These are phyloP conservation scores for Phaethon lepturus DNA, from an alignment of 2,113 vertebrate species.

Conservation along the genomic window DNA sequence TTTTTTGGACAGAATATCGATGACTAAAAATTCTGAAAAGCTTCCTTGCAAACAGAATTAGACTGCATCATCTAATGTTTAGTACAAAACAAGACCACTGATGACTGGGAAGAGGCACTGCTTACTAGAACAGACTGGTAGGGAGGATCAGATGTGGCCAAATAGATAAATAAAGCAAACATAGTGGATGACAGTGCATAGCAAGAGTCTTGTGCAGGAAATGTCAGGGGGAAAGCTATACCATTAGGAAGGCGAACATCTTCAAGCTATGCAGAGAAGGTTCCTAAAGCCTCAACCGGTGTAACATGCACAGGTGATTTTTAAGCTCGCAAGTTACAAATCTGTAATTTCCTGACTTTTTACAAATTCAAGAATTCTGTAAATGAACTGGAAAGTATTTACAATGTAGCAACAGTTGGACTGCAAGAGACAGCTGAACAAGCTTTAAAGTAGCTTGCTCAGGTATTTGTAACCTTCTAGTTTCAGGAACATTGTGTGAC, in stretches of 20 bases:
- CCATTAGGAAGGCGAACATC: background rate
- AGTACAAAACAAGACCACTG: background rate
- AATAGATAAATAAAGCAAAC: background rate
- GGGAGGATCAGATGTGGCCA: background rate
- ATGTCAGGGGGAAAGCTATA: background rate
- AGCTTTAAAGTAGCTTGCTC: background rate
- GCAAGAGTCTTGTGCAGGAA: background rate
- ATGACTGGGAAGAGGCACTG: background rate
- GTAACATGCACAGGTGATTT: background rate
- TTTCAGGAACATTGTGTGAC: background rate
- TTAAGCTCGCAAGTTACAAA: background rate
- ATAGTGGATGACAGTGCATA: background rate
- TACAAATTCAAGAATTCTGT: background rate
- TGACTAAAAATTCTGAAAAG: background rate
- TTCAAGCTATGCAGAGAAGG: background rate
- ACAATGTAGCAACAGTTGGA: background rate
- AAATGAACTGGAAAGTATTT: background rate
- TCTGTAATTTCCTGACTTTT: background rate
- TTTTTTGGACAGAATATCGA: background rate
- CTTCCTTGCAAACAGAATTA: background rate
- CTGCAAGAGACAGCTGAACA: background rate
- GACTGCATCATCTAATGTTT: background rate
- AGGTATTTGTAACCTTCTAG: background rate
- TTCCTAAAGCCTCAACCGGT: background rate
- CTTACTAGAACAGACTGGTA: background rate